Evolutionary conservation across 2,888 invertebrate species (phyloP), one percentile per base, ranked within the genome.

Genomic region (Catonia carolina): DNA sequence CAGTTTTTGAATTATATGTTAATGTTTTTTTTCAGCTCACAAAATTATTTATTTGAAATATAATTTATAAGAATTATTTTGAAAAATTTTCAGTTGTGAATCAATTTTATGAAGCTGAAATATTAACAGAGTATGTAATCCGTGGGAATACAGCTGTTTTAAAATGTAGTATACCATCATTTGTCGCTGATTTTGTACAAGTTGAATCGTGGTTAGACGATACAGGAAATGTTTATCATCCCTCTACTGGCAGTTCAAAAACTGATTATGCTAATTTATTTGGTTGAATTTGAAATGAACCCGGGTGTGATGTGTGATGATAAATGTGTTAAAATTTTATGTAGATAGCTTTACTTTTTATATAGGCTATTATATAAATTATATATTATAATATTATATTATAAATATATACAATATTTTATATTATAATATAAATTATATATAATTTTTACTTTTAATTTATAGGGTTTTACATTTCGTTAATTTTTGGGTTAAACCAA

Each of bases 91-190:
- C 75, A 85, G 85, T 85, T 68, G 85, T 85, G 47, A 82, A 82
- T 72, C 85, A 85, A 71, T 80, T 77, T 69, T 85, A 84, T 70
- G 82, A 82, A 67, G 82, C 84, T 45, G 84, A 85, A 73, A 84
- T 84, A 67, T 72, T 84, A 67, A 83, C 82, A 64, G 85, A 85
- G 70, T 84, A 85, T 71, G 85, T 85, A 51, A 85, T 85, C 65
- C 77, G 82, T 56, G 85, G 85, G 61, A 85, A 85, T 74, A 80
- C 83, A 47, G 85, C 83, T 1, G 78, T 85, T 55, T 71, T 85
- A 56, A 85, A 85, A 70, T 85, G 85, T 74, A 83, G 82, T 64
- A 84, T 85, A 62, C 85, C 85, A 12, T 83, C 84, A 61, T 85
- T 84, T 73, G 84, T 85, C 51, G 82, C 84, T 55, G 85, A 85